Percentiles rank a stretch among this genome's conserved stretches.
Evolutionary conservation across 2,888 invertebrate species (phyloP).

Genomic region (Gari tellinella): DNA sequence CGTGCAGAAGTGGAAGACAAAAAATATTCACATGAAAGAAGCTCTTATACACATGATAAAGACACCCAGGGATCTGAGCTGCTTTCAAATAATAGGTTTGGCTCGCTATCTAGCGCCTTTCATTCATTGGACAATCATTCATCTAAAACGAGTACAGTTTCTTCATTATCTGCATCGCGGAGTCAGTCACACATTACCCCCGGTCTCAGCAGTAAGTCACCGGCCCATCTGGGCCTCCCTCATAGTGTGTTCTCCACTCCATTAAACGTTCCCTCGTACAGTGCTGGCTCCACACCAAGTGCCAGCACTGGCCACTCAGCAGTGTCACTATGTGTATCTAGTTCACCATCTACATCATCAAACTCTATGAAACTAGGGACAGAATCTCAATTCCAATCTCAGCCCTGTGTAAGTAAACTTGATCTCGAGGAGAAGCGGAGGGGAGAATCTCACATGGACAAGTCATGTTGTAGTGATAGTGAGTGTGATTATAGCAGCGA

Average conservation of each 20-base stretch:
- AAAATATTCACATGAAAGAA: conserved; percentile 21
- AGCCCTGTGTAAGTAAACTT: conserved; percentile 76
- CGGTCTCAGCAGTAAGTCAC: background rate
- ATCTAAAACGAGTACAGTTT: conserved; percentile 37
- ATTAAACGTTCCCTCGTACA: conserved; percentile 52
- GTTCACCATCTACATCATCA: background rate
- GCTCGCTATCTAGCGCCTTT: conserved; percentile 54
- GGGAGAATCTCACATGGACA: conserved; percentile 68
- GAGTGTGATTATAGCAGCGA: conserved; percentile 74
- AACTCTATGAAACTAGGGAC: conserved; percentile 8
- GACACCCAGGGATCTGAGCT: conserved; percentile 21
- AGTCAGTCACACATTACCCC: conserved; percentile 4
- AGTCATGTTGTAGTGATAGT: conserved; percentile 72
- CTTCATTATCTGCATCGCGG: conserved; percentile 3
- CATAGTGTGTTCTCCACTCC: conserved; percentile 34
- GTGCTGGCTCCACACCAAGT: conserved; percentile 18
- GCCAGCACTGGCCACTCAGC: background rate
- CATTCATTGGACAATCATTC: conserved; percentile 50
- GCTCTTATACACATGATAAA: conserved; percentile 22
- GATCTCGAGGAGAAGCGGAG: conserved; percentile 80
- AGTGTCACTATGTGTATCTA: conserved; percentile 2
- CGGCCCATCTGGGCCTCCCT: conserved; percentile 2
- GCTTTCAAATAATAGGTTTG: conserved; percentile 24
- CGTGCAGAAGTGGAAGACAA: conserved; percentile 31
- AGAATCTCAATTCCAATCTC: conserved; percentile 46